Conservation (phyloP, 2,113 vertebrate genomes). For the Potamarius usumacintae region DNA sequence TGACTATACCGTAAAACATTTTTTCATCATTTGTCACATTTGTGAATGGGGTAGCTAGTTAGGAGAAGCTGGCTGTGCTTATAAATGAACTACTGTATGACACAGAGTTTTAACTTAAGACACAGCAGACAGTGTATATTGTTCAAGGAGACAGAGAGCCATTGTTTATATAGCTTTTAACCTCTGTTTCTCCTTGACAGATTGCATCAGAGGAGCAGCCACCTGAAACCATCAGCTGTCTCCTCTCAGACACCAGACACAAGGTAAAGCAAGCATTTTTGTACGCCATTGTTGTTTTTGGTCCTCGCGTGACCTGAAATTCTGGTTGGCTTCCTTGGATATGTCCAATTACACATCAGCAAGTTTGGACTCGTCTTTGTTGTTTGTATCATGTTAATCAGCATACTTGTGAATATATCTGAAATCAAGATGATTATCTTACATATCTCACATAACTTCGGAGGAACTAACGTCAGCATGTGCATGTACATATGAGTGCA, state of each 20-base stretch:
- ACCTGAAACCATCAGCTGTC: conserved; percentile 41
- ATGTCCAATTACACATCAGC: neutral
- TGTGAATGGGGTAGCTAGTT: conserved; percentile 6
- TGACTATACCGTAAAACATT: neutral
- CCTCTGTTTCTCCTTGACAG: conserved; percentile 36
- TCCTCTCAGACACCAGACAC: conserved; percentile 35
- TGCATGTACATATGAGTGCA: neutral
- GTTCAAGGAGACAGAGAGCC: conserved; percentile 32
- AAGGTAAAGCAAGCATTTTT: conserved; percentile 48
- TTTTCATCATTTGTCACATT: neutral
- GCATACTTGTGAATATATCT: neutral
- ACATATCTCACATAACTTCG: neutral
- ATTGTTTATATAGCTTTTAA: conserved; percentile 46
- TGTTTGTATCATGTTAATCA: conserved; percentile 24
- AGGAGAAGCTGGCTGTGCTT: conserved; percentile 11
- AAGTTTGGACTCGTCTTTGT: neutral
- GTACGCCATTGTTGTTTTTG: neutral
- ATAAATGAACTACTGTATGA: conserved; percentile 16
- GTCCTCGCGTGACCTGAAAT: conserved; percentile 31
- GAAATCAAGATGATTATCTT: neutral
- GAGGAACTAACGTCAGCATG: neutral
- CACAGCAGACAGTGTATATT: conserved; percentile 22
- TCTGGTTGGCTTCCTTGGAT: conserved; percentile 23
- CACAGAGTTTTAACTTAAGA: conserved; percentile 1
- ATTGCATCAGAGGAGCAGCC: conserved; percentile 51